These are phyloP conservation scores for Plebejus argus DNA, from an alignment of 2,888 invertebrate species.

Conservation along the genomic window DNA sequence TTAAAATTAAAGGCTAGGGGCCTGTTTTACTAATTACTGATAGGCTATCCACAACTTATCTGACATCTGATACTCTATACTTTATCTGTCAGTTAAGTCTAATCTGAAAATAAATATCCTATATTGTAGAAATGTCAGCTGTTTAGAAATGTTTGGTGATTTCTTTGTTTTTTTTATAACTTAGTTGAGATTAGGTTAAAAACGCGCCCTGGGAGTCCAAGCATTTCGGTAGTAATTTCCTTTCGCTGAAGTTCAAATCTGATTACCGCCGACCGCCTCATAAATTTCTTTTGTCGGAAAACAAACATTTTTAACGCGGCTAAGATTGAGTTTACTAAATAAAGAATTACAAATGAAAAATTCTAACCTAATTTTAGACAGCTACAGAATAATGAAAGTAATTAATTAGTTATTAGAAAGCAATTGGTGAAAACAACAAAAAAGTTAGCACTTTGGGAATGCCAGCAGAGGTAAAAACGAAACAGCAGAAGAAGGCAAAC, in stretches of 20 bases:
- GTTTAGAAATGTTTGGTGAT: neutral
- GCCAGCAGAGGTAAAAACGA: neutral
- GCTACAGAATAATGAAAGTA: neutral
- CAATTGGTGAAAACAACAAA: neutral
- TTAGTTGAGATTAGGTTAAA: too few relatives aligned
- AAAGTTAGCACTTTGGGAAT: neutral
- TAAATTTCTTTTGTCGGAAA: slow-evolving; percentile 29
- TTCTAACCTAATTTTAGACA: neutral
- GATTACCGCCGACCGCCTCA: slow-evolving; percentile 29
- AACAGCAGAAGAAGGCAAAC: neutral
- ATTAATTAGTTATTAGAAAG: neutral
- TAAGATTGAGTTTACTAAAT: slow-evolving; percentile 22
- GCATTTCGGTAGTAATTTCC: slow-evolving; percentile 30
- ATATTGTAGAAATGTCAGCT: neutral
- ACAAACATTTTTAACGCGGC: slow-evolving; percentile 25
- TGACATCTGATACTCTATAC: too few relatives aligned
- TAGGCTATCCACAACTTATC: neutral
- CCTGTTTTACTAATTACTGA: too few relatives aligned
- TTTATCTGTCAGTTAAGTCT: too few relatives aligned
- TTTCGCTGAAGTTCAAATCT: slow-evolving; percentile 29
- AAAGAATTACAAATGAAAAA: neutral
- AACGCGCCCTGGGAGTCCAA: neutral
- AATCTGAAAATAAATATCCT: too few relatives aligned
- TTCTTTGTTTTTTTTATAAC: too few relatives aligned
- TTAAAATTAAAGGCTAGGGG: too few relatives aligned